These are phyloP conservation scores for Colaptes auratus DNA, from an alignment of 2,113 vertebrate genomes.

Conservation along the genomic window DNA sequence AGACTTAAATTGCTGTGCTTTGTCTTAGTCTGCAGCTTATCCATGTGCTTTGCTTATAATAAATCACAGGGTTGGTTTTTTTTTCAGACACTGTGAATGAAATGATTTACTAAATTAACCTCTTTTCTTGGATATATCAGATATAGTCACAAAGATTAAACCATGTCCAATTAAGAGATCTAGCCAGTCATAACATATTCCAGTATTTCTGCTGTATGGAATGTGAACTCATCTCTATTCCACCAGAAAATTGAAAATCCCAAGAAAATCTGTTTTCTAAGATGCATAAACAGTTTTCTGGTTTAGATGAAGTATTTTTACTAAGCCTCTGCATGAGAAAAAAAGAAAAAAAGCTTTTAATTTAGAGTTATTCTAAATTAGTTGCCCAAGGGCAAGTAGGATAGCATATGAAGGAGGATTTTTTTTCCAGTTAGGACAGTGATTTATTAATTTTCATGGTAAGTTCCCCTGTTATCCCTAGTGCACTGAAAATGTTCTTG, in stretches of 20 bases:
- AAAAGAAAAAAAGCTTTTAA: background rate
- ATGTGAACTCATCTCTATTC: background rate
- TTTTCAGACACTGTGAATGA: background rate
- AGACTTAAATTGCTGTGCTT: background rate
- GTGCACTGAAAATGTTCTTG: background rate
- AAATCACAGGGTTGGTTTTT: background rate
- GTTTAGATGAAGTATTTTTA: background rate
- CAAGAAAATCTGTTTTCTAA: background rate
- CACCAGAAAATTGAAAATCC: background rate
- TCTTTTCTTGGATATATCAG: background rate
- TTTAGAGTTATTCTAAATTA: background rate
- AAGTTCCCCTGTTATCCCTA: background rate
- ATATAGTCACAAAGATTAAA: background rate
- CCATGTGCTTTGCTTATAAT: background rate
- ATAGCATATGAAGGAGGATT: background rate
- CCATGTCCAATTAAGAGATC: background rate
- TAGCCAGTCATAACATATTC: background rate
- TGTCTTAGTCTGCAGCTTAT: background rate
- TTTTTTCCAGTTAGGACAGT: background rate
- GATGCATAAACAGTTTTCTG: fast-evolving
- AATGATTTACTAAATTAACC: background rate
- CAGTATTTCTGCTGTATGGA: background rate
- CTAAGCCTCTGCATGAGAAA: background rate
- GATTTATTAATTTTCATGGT: slow-evolving; percentile 3
- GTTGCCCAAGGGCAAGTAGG: background rate